phyloP scores from a whole-genome alignment of 1,140 invertebrate genomes.

The Anoplolepis gracilipes region DNA sequence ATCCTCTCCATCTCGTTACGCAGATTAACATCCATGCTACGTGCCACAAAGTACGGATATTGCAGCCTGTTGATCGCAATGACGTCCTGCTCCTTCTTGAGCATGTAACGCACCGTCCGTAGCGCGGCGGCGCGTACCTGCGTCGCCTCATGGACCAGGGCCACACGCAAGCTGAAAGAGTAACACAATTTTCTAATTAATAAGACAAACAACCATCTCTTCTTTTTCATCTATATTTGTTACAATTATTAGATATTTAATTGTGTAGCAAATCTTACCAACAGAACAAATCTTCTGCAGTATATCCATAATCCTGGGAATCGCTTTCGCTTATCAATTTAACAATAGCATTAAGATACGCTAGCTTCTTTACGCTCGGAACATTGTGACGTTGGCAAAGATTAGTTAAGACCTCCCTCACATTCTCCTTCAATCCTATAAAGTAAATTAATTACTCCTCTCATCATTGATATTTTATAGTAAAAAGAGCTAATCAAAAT shows the following conservation, averaged over 20 bases:
- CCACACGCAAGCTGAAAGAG: conserved; percentile 91
- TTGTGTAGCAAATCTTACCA: conserved; percentile 88
- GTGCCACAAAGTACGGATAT: conserved; percentile 92
- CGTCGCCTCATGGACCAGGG: conserved; percentile 93
- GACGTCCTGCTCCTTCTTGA: conserved; percentile 92
- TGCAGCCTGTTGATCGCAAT: conserved; percentile 92
- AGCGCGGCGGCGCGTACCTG: conserved; percentile 95
- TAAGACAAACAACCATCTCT: not conserved
- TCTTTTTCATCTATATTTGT: too few relatives aligned
- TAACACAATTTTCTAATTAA: not conserved
- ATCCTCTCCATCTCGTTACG: conserved; percentile 96
- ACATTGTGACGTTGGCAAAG: conserved; percentile 87
- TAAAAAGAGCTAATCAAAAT: not conserved
- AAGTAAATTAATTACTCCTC: conserved; percentile 24
- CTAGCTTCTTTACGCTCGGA: conserved; percentile 90
- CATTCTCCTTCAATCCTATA: conserved; percentile 87
- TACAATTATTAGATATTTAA: not conserved
- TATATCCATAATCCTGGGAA: conserved; percentile 89
- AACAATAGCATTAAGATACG: conserved; percentile 93
- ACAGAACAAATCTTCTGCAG: conserved; percentile 91
- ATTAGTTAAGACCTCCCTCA: conserved; percentile 88
- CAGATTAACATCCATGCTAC: conserved; percentile 93
- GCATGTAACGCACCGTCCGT: conserved; percentile 93
- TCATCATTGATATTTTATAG: not conserved
- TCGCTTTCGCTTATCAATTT: conserved; percentile 91